Percentiles rank a stretch among this genome's conserved stretches.
These are phyloP conservation scores for Scaptomyza tumidula DNA, from an alignment of 2,888 invertebrate species.

Conservation along the genomic window DNA sequence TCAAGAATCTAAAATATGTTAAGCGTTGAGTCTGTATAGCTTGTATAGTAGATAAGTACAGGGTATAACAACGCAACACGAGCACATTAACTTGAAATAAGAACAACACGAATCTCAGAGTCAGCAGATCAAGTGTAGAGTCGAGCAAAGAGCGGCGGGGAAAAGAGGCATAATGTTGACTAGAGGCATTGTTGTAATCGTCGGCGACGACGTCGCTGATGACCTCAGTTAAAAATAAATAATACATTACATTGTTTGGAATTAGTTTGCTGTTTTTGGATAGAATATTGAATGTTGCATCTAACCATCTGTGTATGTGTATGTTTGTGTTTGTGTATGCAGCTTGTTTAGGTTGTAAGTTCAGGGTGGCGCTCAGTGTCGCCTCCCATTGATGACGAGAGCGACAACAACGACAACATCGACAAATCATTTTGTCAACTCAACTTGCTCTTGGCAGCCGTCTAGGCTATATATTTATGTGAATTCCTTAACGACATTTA, in stretches of 20 bases:
- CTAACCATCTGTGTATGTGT: slow-evolving; percentile 19
- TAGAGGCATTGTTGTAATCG: slow-evolving; percentile 57
- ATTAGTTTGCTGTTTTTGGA: slow-evolving; percentile 75
- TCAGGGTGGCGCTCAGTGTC: slow-evolving; percentile 76
- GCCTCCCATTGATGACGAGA: slow-evolving; percentile 33
- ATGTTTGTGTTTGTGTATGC: slow-evolving; percentile 17
- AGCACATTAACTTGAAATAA: slow-evolving; percentile 76
- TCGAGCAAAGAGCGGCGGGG: slow-evolving; percentile 1
- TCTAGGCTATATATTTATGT: slow-evolving; percentile 66
- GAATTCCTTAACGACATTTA: slow-evolving; percentile 77
- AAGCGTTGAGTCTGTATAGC: neutral
- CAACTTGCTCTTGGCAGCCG: slow-evolving; percentile 52
- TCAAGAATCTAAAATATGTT: neutral
- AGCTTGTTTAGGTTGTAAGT: slow-evolving; percentile 55
- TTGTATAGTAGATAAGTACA: neutral
- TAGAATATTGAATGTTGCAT: slow-evolving; percentile 55
- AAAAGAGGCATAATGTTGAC: slow-evolving; percentile 12
- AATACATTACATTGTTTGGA: slow-evolving; percentile 79
- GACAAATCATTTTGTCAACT: slow-evolving; percentile 74
- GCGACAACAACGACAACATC: slow-evolving; percentile 28
- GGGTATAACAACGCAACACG: slow-evolving; percentile 39
- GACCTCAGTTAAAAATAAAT: slow-evolving; percentile 81
- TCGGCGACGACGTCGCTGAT: slow-evolving; percentile 56
- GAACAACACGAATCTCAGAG: slow-evolving; percentile 60
- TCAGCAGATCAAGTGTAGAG: slow-evolving; percentile 8